Evolutionary conservation across 2,888 invertebrate genomes (phyloP).

Genomic region (Diaperis boleti): DNA sequence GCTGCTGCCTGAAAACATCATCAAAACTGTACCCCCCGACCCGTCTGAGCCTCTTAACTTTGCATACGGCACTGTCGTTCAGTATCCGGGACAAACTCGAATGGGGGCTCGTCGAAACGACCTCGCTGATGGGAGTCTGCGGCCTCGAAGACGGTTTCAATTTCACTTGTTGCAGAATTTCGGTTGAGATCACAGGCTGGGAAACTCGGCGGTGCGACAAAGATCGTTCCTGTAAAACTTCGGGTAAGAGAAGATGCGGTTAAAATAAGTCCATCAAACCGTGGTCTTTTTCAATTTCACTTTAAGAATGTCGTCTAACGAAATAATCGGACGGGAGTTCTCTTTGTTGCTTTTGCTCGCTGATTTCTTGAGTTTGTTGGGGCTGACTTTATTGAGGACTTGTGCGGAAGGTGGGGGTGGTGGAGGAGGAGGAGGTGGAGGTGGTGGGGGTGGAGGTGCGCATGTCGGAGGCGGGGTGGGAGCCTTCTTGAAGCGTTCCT

Average conservation of each 20-base stretch:
- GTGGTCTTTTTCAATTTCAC: slow-evolving; percentile 62
- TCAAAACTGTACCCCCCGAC: slow-evolving; percentile 58
- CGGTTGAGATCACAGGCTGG: slow-evolving; percentile 57
- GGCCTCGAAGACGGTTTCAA: slow-evolving; percentile 55
- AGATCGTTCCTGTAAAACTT: slow-evolving; percentile 51
- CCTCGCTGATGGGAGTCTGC: slow-evolving; percentile 47
- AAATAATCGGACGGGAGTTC: slow-evolving; percentile 59
- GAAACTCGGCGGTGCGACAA: slow-evolving; percentile 42
- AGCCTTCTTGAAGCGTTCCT: slow-evolving; percentile 41
- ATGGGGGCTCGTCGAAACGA: slow-evolving; percentile 56
- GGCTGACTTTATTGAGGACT: slow-evolving; percentile 18
- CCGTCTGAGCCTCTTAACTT: slow-evolving; percentile 59
- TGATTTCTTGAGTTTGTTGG: slow-evolving; percentile 23
- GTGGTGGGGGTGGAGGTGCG: slow-evolving; percentile 50
- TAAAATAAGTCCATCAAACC: slow-evolving; percentile 49
- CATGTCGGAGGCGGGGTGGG: slow-evolving; percentile 44
- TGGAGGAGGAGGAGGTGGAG: slow-evolving; percentile 55
- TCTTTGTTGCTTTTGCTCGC: slow-evolving; percentile 47
- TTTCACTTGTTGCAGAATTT: slow-evolving; percentile 60
- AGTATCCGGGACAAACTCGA: slow-evolving; percentile 58
- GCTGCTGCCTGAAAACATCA: slow-evolving; percentile 57
- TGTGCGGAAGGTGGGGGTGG: slow-evolving; percentile 53
- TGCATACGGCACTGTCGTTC: slow-evolving; percentile 54
- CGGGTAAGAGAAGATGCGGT: not conserved
- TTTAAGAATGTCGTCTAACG: slow-evolving; percentile 63